Evolutionary conservation across 1,140 invertebrate species (phyloP).

Genomic region (Meloidogyne exigua): DNA sequence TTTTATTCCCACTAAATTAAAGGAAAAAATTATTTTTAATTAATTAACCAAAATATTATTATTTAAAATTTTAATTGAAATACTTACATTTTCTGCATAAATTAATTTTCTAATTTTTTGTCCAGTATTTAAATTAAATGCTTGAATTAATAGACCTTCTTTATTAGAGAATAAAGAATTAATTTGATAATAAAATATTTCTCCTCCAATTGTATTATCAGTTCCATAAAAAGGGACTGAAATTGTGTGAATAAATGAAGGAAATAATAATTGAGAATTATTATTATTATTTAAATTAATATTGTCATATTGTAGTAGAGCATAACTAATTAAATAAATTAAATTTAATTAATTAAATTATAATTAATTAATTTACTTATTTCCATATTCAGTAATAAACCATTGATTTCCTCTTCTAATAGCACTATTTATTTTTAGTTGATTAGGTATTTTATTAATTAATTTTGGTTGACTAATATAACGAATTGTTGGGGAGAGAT

Average conservation of each 20-base stretch:
- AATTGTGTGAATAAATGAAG: conserved; percentile 30
- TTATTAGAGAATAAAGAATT: conserved; percentile 2
- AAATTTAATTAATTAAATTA: neutral
- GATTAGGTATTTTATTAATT: conserved; percentile 23
- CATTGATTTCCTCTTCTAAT: conserved; percentile 27
- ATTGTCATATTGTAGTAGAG: conserved; percentile 25
- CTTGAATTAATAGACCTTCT: conserved; percentile 14
- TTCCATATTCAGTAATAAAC: conserved; percentile 42
- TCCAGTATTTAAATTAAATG: conserved; percentile 28
- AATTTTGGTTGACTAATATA: conserved; percentile 2
- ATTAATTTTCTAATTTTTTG: conserved; percentile 29
- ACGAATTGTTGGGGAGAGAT: neutral
- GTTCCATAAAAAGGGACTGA: conserved; percentile 33
- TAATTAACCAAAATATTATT: no score
- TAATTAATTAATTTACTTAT: conserved; percentile 14
- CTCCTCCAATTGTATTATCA: conserved; percentile 35
- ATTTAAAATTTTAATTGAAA: no score
- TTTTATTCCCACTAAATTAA: no score
- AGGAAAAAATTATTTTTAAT: no score
- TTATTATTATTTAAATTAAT: neutral
- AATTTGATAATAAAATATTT: conserved; percentile 39
- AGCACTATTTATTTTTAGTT: conserved; percentile 19
- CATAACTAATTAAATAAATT: conserved; percentile 15
- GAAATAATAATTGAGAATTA: conserved; percentile 25
- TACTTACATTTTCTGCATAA: conserved; percentile 35